These are phyloP conservation scores for Stenodema calcarata DNA, from an alignment of 2,888 invertebrate species.

Conservation along the genomic window DNA sequence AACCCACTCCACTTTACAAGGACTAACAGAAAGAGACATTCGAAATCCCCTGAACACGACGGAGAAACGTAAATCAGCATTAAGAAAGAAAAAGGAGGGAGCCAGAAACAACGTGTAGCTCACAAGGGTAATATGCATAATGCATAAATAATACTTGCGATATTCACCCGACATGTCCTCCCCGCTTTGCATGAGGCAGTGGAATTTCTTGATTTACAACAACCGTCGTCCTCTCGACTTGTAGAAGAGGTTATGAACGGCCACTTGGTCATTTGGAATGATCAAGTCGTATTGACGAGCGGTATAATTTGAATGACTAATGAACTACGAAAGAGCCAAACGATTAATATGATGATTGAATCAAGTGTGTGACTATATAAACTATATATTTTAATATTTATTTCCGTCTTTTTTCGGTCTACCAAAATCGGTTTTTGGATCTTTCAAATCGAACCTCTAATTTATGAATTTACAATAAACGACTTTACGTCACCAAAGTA, in stretches of 20 bases:
- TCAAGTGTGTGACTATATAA: too few relatives aligned
- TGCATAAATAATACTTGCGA: constrained; percentile 7
- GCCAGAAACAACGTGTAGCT: constrained; percentile 12
- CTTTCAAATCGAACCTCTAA: too few relatives aligned
- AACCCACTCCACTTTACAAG: background rate
- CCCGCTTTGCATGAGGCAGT: background rate
- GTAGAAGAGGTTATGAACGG: background rate
- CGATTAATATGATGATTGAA: too few relatives aligned
- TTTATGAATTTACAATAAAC: too few relatives aligned
- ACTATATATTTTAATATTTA: too few relatives aligned
- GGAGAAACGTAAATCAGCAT: constrained; percentile 5
- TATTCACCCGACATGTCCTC: background rate
- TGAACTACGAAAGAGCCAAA: too few relatives aligned
- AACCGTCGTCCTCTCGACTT: background rate
- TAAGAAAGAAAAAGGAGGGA: background rate
- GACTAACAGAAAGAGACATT: background rate
- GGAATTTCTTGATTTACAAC: background rate
- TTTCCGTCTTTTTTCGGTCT: too few relatives aligned
- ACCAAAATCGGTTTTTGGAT: too few relatives aligned
- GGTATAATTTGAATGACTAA: too few relatives aligned
- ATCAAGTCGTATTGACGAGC: background rate
- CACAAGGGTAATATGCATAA: constrained; percentile 16
- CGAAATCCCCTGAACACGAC: background rate
- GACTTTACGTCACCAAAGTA: too few relatives aligned
- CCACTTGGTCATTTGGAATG: background rate